Base-by-base conservation (phyloP, 2,888 invertebrate species). In the Mechanitis mazaeus region DNA sequence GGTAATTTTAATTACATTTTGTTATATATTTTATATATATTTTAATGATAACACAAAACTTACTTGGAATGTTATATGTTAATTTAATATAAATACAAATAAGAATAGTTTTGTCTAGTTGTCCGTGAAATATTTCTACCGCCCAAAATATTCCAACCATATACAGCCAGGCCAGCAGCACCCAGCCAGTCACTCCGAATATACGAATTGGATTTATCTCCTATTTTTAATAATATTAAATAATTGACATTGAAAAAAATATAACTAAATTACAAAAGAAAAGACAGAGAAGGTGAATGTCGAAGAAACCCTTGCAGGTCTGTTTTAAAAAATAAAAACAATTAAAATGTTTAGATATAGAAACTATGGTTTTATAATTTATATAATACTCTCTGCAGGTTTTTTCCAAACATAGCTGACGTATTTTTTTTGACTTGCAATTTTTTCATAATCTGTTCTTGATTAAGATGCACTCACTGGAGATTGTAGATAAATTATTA, bases 11-110 rank as follows among this genome's bases (percentile, higher is more conserved):
- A 9, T 42, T 3, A 9, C 3, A 9, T 42, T 42, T 42, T 11
- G 11, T 42, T 31, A 50, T 5, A 2, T 31, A 9, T 50, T 50
- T 20, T 20, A 20, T 20, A 20, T 20, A 20, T 20, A 20, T 20
- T 20, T 20, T 20, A 20, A 20, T 20, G 20, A 20, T 20, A 20
- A 20, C 20, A 20, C 20, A 20, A 20, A 20, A 50, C 50, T 50
- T 11, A 50, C 50, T 11, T 2, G 50, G 50, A 9, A 9, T 31
- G 1, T 50, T n/a, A 9, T 9, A 3, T 31, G 7, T 50, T 50
- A 50, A 50, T 50, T 50, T 28, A 50, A 50, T n/a, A 31, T 50
- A 50, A 31, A 11, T 31, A 50, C 50, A 50, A 11, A 50, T 50
- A 31, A 50, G 50, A 9, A 31, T 50, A 50, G 50, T 50, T 31